Evolutionary conservation across 2,113 vertebrate species (phyloP).

Genomic region (Sapajus apella): DNA sequence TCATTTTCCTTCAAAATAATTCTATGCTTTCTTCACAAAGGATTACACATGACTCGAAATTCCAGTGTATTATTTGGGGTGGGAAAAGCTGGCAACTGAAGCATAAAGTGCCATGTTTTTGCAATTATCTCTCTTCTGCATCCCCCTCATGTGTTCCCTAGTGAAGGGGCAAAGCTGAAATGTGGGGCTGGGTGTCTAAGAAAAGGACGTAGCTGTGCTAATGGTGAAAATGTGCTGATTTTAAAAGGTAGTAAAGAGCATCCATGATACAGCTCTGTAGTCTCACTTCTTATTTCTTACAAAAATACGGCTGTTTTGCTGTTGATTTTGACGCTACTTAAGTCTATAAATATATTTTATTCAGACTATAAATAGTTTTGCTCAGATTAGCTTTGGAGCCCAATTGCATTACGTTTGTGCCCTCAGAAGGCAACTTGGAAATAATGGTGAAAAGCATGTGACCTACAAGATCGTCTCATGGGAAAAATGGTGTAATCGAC

Average conservation of each 20-base stretch:
- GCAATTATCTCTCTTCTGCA: constrained; percentile 60
- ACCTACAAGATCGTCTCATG: background rate
- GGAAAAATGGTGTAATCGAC: background rate
- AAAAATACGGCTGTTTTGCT: background rate
- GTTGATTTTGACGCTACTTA: background rate
- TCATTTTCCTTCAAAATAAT: constrained; percentile 66
- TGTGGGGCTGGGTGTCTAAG: background rate
- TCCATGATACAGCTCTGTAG: background rate
- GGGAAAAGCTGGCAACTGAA: constrained; percentile 25
- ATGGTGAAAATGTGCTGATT: constrained; percentile 32
- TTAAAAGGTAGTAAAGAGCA: constrained; percentile 45
- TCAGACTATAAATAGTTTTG: constrained; percentile 45
- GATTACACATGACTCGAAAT: constrained; percentile 77
- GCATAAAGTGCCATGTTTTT: constrained; percentile 62
- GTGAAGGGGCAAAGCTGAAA: background rate
- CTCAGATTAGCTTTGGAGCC: background rate
- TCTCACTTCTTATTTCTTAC: background rate
- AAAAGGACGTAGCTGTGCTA: background rate
- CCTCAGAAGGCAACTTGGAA: background rate
- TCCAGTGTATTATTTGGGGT: constrained; percentile 73
- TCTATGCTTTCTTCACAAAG: constrained; percentile 69
- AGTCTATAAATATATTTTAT: constrained; percentile 45
- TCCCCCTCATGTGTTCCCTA: background rate
- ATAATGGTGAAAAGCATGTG: background rate
- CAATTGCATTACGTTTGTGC: background rate